Base-by-base conservation (phyloP, 2,888 invertebrate genomes). In the Leptinotarsa tumamoca region DNA sequence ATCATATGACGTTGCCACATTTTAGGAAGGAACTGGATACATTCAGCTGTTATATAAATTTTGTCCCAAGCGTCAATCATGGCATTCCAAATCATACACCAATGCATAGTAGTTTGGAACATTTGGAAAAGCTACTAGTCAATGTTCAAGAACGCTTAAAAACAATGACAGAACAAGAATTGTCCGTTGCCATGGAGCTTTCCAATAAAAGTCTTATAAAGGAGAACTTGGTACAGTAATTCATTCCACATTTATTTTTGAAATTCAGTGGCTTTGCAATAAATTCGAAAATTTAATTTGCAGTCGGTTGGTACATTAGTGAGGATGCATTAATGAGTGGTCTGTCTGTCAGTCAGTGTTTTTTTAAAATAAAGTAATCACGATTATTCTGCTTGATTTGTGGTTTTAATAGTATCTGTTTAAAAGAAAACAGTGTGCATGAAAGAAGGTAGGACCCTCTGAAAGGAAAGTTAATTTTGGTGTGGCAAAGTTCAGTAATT, bases 11-110 rank as follows among this genome's bases (percentile, higher is more conserved):
- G 4, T 49, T 68, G 4, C 21, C 27, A 3, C 33, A 17, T 70
- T 70, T 81, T 86, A 94, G 95, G 87, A 95, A 95, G 92, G 93
- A 94, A 86, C 93, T 93, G 84, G 93, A 94, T 85, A 95, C 95
- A 74, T 96, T 95, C 88, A 95, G 95, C 86, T 95, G 96, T 85
- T 97, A 93, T 86, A 94, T 95, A 87, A 97, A 97, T 90, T 97
- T 97, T 89, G 95, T 97, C 72, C 92, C 93, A 43, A 93, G 94
- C 83, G 93, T 93, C 89, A 93, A 93, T 85, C 93, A 93, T 76
- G 96, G 96, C n/a, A 92, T 93, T 21, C 97, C 97, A 4, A 92
- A 93, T 79, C 95, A 95, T 87, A 91, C 91, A n/a, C 92, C 93
- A 15, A 93, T 92, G 82, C 92, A 94, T 87, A 91, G 91, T 83